Base-by-base conservation (phyloP, 1,140 invertebrate genomes). In the Agrilus planipennis region DNA sequence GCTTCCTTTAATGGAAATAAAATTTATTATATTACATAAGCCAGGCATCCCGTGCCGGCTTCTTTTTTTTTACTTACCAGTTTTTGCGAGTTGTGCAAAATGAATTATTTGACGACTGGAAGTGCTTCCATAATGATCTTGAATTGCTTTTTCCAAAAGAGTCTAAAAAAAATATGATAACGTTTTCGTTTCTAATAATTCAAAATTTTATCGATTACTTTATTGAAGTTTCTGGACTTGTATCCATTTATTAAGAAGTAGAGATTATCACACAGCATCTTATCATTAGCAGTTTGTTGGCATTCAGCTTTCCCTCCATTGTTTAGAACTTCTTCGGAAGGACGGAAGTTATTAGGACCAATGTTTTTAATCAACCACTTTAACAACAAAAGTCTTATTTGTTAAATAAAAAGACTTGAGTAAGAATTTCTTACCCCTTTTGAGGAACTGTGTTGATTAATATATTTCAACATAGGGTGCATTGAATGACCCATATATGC, bases 101-200 rank as follows among this genome's bases (percentile, higher is more conserved):
- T 72, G 69, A 10, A 75, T 51, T 2, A 83, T 46, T 51, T 76
- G 74, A 42, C 67, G 60, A 1, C 68, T 68, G 2, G 76, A 79
- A 2, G 77, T 70, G 9, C 76, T 76, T 2, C 16, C 2, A 11
- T 31, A 30, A 25, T 14, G 17, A 27, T 15, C n/a, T n/a, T n/a
- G n/a, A n/a, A n/a, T n/a, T n/a, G n/a, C n/a, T n/a, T n/a, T n/a
- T n/a, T n/a, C n/a, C n/a, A n/a, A n/a, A n/a, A n/a, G n/a, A n/a
- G n/a, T n/a, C n/a, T n/a, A n/a, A n/a, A n/a, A n/a, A n/a, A n/a
- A n/a, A n/a, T n/a, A n/a, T n/a, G n/a, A n/a, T n/a, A n/a, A n/a
- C n/a, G n/a, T n/a, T n/a, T n/a, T n/a, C n/a, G n/a, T n/a, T n/a
- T n/a, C n/a, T n/a, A n/a, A n/a, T n/a, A n/a, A n/a, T n/a, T n/a